These are phyloP conservation scores for Arctopsyche grandis DNA, from an alignment of 1,140 invertebrate species.

Conservation along the genomic window DNA sequence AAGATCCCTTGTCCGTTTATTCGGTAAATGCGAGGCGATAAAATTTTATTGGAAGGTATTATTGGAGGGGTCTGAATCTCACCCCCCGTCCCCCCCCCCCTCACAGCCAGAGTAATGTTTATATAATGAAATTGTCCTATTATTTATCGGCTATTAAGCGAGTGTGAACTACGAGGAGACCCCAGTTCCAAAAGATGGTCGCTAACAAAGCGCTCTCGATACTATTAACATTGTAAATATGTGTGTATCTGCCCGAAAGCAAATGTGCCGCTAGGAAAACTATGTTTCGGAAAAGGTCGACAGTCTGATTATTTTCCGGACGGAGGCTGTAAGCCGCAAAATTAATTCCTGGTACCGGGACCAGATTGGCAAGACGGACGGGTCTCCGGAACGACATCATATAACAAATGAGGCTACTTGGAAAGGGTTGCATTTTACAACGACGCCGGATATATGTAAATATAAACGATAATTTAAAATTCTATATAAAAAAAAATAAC, in stretches of 20 bases:
- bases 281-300: slow-evolving; percentile 24
- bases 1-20: slow-evolving; percentile 38
- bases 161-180: too few relatives aligned
- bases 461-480: background rate
- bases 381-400: background rate
- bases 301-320: slow-evolving; percentile 33
- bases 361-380: slow-evolving; percentile 2
- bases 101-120: slow-evolving; percentile 40
- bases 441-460: background rate
- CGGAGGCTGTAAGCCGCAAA: background rate
- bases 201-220: too few relatives aligned
- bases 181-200: too few relatives aligned
- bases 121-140: slow-evolving; percentile 41
- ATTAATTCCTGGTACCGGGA: slow-evolving; percentile 24
- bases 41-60: slow-evolving; percentile 40
- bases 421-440: too few relatives aligned
- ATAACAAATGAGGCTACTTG: too few relatives aligned
- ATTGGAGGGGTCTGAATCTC: slow-evolving; percentile 32
- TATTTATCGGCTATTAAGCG: slow-evolving; percentile 29
- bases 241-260: too few relatives aligned
- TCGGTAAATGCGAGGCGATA: slow-evolving; percentile 39
- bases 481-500: background rate
- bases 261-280: too few relatives aligned
- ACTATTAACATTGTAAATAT: too few relatives aligned
- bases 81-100: background rate